Evolutionary conservation across 2,113 vertebrate species (phyloP).

Genomic region (Pampusana beccarii): DNA sequence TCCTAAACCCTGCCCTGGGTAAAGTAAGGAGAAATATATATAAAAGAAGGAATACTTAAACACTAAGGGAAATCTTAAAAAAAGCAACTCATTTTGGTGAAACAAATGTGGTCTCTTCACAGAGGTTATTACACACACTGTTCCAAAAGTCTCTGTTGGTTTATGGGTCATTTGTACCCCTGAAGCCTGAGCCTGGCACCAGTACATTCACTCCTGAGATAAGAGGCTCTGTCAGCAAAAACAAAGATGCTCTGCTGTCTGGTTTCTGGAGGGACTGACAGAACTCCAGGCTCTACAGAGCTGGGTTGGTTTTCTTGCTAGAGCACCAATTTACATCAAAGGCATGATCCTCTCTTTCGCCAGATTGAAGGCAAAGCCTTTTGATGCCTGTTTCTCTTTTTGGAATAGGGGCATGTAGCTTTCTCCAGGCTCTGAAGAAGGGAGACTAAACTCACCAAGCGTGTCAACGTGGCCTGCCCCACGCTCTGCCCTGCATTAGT

Average conservation of each 20-base stretch:
- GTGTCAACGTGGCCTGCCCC: neutral
- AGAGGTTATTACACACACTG: neutral
- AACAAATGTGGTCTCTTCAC: neutral
- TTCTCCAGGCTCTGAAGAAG: neutral
- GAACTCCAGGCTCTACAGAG: neutral
- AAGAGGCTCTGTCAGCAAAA: neutral
- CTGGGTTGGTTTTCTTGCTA: neutral
- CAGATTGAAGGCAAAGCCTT: neutral
- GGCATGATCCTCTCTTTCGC: neutral
- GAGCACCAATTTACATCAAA: neutral
- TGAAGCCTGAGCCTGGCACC: neutral
- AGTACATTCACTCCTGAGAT: neutral
- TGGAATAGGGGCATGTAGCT: neutral
- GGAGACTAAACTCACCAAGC: neutral
- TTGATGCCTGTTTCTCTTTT: neutral
- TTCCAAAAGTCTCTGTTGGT: neutral
- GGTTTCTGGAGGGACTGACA: neutral
- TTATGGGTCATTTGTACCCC: neutral
- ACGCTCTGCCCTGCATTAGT: neutral
- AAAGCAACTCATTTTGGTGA: neutral
- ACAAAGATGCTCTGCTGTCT: neutral
- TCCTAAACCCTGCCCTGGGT: neutral
- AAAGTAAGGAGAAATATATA: neutral
- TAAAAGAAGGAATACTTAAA: neutral
- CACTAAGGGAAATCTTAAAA: neutral